Base-by-base conservation (phyloP, 2,113 vertebrate genomes). In the Calypte anna region DNA sequence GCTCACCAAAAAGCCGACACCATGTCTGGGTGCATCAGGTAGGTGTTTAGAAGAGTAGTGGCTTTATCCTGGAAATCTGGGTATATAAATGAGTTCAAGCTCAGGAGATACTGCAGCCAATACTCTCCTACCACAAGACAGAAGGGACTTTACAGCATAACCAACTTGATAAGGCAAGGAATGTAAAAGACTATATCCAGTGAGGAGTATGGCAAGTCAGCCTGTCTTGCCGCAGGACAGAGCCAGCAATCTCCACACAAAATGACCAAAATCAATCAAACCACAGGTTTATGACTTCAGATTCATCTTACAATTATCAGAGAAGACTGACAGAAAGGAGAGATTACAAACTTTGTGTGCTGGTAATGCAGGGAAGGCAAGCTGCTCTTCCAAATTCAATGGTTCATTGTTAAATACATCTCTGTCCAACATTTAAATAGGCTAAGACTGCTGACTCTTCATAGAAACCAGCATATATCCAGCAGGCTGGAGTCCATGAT, bases 51-150 rank as follows among this genome's bases (percentile, higher is more conserved):
- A 78, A 84, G 21, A 22, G 3, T 84, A 86, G 43, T 7, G 21
- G 9, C 17, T 72, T 92, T 75, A 17, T 24, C 21, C 38, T 43
- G 18, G 14, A 92, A 86, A 77, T 27, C 27, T 22, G 14, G 20
- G 28, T 14, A 84, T 10, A 48, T 70, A 81, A 84, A 54, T 9
- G 14, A 80, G 46, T 67, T 48, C 57, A 67, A 72, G 30, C 40
- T 70, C 31, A 58, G 43, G 19, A 61, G 25, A 54, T 6, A 61
- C 6, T 69, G 31, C 12, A 82, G 63, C 44, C 0, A 0, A 48
- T 14, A 55, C 19, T 8, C 9, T 87, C 28, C 30, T 27, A 61
- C 8, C 27, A 66, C 30, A 74, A 58, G 9, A 43, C 22, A 53
- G 24, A 55, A 77, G 36, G 79, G 27, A 62, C 67, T 58, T 88